Evolutionary conservation across 2,113 vertebrate species (phyloP), one percentile per base, ranked within the genome.

Genomic region (Platycercus adscitus): DNA sequence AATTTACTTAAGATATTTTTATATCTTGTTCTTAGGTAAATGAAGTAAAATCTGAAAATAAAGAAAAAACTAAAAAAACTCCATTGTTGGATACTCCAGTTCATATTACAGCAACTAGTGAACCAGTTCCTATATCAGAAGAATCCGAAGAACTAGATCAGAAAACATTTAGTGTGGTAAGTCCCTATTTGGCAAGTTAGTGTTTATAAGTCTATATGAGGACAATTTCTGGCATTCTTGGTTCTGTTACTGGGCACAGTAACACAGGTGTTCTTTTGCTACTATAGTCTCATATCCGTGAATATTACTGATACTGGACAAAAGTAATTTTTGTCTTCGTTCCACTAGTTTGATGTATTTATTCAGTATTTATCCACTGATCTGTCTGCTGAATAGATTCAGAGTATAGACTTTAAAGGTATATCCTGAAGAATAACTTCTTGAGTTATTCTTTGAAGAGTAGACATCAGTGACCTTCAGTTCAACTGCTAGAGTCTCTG

Each of bases 61-160:
- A 98, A 78, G 99, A 99, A 43, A 99, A 98, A 95, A 70, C 49
- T 18, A 99, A 99, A 98, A 99, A 99, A 96, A 68, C 73, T 33
- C 91, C 93, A 31, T 65, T 92, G 8, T 96, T 96, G 9, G 99
- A 99, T 66, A 97, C 96, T n/a, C 98, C 99, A 2, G 98, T 99
- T 93, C 99, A 99, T 17, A 99, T 99, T 69, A 99, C 99, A 11
- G 98, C 99, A 33, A 97, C 98, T 53, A 98, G 98, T 81, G 99
- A 99, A 24, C 98, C 97, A 16, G 97, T 99, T 81, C 98, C 98
- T 25, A 97, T 99, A 82, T 98, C 98, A 9, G 99, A 99, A 95
- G 99, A 99, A 92, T 99, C 99, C 19, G 99, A 99, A 96, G 99
- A 99, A 50, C 98, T 99, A 46, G 99, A 99, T 98, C 99, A 99